Evolutionary conservation across 2,113 vertebrate genomes (phyloP), one percentile per base, ranked within the genome.

Genomic region (Gymnorhina tibicen): DNA sequence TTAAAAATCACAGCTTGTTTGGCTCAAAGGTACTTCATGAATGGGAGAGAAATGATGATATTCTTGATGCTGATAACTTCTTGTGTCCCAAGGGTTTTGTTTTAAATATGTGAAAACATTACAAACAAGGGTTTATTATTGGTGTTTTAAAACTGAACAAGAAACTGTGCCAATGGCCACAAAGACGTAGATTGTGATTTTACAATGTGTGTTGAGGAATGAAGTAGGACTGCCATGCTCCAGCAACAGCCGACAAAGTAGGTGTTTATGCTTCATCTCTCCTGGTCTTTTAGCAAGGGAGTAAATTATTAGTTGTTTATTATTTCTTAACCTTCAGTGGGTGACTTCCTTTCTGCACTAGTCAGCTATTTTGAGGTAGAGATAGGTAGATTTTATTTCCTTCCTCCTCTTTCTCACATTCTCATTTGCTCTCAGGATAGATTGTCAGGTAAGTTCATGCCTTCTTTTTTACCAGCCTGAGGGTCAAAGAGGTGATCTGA

Each of bases 291-390:
- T 79, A 96, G 66, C 49, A 82, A 59, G 47, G 63, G 75, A 86
- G 53, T 88, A 95, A 90, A 70, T 87, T 94, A 90, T 77, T 93
- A 91, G 46, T 86, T 94, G 87, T 94, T 94, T 91, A 60, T 95
- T 96, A 62, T 90, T 95, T 86, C 67, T 88, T 94, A 96, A 91
- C 89, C 80, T 93, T 97, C 84, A 58, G 35, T 63, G 60, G 52
- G 55, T 93, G 47, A 83, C 76, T 96, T 96, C 20, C 47, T 86
- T 90, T 95, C 52, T 95, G 60, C 53, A 9, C 35, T 69, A 56
- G 87, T 91, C 87, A 92, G 90, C 79, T 93, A 10, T 83, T 95
- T 39, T 68, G 18, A 24, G 23, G 44, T 49, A 70, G 82, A 74
- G 69, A 91, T 42, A 55, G 1, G 24, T 55, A 67, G 70, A 53